phyloP scores from a whole-genome alignment of 2,797 vertebrate genomes.

The Discoglossus pictus region DNA sequence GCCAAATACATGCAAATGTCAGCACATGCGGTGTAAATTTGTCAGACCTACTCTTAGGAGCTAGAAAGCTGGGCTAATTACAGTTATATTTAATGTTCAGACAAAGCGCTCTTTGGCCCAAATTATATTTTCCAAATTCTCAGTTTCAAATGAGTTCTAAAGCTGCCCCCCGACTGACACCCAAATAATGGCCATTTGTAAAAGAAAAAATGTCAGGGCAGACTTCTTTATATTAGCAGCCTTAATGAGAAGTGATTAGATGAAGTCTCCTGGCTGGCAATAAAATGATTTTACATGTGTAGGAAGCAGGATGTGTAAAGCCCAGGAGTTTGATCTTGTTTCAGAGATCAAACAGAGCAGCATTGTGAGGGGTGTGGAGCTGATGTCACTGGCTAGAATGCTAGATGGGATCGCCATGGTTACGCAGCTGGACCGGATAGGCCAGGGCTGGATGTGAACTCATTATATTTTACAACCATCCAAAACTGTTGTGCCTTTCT shows the following conservation, averaged over 20 bases:
- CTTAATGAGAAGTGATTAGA: slow-evolving; percentile 60
- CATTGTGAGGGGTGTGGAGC: slow-evolving; percentile 76
- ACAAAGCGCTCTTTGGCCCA: neutral
- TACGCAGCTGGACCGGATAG: slow-evolving; percentile 80
- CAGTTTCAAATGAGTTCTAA: slow-evolving; percentile 1
- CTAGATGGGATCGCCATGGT: slow-evolving; percentile 73
- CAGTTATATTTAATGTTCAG: neutral
- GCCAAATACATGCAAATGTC: too few species aligned
- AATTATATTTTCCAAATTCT: slow-evolving; percentile 10
- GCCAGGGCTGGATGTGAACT: slow-evolving; percentile 76
- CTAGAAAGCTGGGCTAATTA: neutral
- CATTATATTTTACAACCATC: slow-evolving; percentile 80
- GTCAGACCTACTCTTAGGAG: too few species aligned
- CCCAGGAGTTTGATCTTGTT: slow-evolving; percentile 77
- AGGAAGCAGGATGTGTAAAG: slow-evolving; percentile 78
- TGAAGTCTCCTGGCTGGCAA: slow-evolving; percentile 70
- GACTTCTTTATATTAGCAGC: slow-evolving; percentile 62
- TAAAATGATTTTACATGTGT: slow-evolving; percentile 76
- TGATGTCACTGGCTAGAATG: slow-evolving; percentile 77
- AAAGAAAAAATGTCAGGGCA: slow-evolving; percentile 45
- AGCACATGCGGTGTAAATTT: too few species aligned
- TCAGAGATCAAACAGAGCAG: slow-evolving; percentile 77
- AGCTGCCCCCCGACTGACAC: neutral
- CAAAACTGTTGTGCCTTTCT: slow-evolving; percentile 67
- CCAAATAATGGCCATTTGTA: slow-evolving; percentile 12